These are phyloP conservation scores for Polypterus senegalus DNA, from an alignment of 2,113 vertebrate genomes.

Conservation along the genomic window DNA sequence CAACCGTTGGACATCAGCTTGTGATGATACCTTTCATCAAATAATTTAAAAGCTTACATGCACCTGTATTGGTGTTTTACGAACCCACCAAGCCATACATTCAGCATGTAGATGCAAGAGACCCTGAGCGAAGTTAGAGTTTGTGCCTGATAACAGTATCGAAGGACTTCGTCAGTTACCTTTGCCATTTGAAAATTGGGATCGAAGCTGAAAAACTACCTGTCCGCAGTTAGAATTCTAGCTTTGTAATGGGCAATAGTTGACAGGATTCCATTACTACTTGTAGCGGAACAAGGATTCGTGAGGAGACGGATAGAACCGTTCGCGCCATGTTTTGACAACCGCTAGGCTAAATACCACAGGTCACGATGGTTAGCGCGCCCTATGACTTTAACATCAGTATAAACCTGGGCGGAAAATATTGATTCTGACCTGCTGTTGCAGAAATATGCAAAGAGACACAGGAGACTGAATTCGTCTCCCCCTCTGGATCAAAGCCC, in stretches of 20 bases:
- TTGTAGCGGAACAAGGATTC: conserved; percentile 1
- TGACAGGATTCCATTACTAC: conserved; percentile 9
- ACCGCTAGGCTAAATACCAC: neutral
- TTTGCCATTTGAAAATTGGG: neutral
- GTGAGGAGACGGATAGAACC: neutral
- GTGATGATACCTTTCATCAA: neutral
- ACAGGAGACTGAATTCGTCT: neutral
- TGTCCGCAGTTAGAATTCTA: neutral
- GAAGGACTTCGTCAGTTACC: neutral
- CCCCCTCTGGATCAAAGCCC: neutral
- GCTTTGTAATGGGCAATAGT: neutral
- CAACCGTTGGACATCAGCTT: neutral
- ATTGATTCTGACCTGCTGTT: neutral
- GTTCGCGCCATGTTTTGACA: neutral
- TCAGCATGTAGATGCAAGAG: neutral
- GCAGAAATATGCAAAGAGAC: neutral
- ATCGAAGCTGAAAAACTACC: neutral
- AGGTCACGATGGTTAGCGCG: neutral
- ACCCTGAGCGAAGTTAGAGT: neutral
- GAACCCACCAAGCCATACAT: neutral
- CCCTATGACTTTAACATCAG: neutral
- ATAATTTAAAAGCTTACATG: neutral
- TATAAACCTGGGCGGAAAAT: neutral
- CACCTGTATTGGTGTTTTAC: neutral
- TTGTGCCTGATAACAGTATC: neutral